phyloP scores from a whole-genome alignment of 1,140 invertebrate genomes.

The Hyposmocoma kahamanoa region DNA sequence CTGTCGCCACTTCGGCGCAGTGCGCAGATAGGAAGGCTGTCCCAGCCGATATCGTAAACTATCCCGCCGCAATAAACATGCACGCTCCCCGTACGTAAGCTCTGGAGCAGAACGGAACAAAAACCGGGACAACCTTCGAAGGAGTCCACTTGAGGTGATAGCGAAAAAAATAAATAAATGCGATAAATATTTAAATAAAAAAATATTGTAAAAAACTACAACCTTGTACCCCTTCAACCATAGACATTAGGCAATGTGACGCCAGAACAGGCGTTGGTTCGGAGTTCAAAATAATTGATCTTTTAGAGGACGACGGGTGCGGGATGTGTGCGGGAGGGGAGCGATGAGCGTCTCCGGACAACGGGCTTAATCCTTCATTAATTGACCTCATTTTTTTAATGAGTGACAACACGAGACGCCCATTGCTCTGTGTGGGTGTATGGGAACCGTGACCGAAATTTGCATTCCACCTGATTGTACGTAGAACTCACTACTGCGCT shows the following conservation, averaged over 20 bases:
- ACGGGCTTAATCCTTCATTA: conserved; percentile 53
- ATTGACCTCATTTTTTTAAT: conserved; percentile 63
- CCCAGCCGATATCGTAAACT: conserved; percentile 54
- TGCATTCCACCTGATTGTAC: too few relatives aligned
- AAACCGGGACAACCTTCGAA: conserved; percentile 75
- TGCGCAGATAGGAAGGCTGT: conserved; percentile 54
- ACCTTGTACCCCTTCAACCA: conserved; percentile 70
- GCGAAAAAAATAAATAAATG: conserved; percentile 70
- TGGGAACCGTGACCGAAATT: conserved; percentile 24
- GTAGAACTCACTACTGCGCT: too few relatives aligned
- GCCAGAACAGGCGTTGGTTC: conserved; percentile 1
- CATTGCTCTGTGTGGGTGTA: conserved; percentile 24
- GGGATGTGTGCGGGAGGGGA: too few relatives aligned
- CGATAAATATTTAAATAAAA: conserved; percentile 69
- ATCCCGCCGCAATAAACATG: conserved; percentile 53
- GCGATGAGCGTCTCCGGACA: conserved; percentile 47
- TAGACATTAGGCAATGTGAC: conserved; percentile 60
- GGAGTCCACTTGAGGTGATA: conserved; percentile 62
- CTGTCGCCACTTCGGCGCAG: conserved; percentile 39
- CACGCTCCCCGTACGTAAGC: conserved; percentile 49
- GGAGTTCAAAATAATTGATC: conserved; percentile 65
- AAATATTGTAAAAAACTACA: conserved; percentile 59
- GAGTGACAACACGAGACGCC: conserved; percentile 41
- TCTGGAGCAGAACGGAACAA: conserved; percentile 61
- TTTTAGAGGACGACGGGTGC: conserved; percentile 26